Evolutionary conservation across 2,797 vertebrate species (phyloP), one percentile per base, ranked within the genome.

Genomic region (Thripadectes ignobilis): DNA sequence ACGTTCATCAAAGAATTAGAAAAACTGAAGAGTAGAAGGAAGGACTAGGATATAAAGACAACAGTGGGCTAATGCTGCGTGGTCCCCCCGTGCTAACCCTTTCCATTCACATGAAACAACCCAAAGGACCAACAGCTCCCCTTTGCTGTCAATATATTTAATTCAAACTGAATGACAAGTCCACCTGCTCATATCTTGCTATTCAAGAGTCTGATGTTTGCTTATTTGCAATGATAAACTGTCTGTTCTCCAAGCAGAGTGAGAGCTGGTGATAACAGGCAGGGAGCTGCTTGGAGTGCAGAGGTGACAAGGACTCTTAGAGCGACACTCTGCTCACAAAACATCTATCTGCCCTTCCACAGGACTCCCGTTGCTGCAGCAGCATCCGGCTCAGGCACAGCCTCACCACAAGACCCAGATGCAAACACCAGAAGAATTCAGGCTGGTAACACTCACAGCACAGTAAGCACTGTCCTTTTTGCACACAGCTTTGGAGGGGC

Each of bases 371-470:
- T 80, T 76, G 41, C 10, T 66, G 39, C 10, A 2, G 36, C 29
- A 43, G 2, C 3, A 5, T 5, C 63, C 3, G 22, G 6, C 52
- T 52, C 34, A 16, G 75, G 43, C 73, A 57, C 71, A 83, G 62
- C 74, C 93, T 92, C 58, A 23, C 34, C 90, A 14, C 30, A 32
- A 38, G 32, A 71, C 68, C 48, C 46, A 9, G 88, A 45, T 61
- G 81, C 92, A 88, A 93, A 75, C 30, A 94, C 66, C 61, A 85
- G 21, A 71, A 63, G 48, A 72, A 95, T 92, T 95, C 68, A 39
- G 69, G 3, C 52, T 39, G 63, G 86, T 38, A 78, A 41, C 41
- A 12, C 61, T 85, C 51, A 5, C 29, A 94, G 59, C 84, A 62
- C 74, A 39, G 1, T 4, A 49, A 89, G 79, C 39, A 85, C 61